Evolutionary conservation across 2,113 vertebrate genomes (phyloP).

Genomic region (Nyctibius bracteatus): DNA sequence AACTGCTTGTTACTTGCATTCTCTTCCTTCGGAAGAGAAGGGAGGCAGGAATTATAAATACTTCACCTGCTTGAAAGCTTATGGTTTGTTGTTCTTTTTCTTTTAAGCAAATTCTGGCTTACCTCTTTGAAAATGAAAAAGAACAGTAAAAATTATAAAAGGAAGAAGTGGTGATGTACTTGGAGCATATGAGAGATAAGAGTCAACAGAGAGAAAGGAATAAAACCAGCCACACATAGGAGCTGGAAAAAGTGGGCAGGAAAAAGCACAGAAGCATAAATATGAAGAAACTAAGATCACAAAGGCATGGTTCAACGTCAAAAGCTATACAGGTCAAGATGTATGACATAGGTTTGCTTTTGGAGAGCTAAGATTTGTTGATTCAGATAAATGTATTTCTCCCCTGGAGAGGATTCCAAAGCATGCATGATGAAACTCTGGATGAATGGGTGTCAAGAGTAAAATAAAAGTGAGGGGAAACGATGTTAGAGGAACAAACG

Average conservation of each 20-base stretch:
- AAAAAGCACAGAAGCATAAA: neutral
- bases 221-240: neutral
- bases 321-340: neutral
- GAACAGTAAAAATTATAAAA: conserved; percentile 1
- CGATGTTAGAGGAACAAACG: neutral
- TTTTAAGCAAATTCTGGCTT: neutral
- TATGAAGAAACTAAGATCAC: neutral
- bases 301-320: neutral
- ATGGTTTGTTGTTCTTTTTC: neutral
- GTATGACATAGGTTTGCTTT: neutral
- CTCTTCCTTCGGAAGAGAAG: neutral
- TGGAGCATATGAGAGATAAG: neutral
- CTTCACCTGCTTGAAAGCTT: neutral
- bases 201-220: neutral
- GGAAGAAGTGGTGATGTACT: neutral
- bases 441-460: neutral
- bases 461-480: neutral
- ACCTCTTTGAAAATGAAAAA: conserved; percentile 2
- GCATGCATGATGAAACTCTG: neutral
- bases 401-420: neutral
- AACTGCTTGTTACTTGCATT: neutral
- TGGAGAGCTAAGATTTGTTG: neutral
- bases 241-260: neutral
- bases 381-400: neutral
- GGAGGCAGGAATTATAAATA: neutral